Evolutionary conservation across 2,113 vertebrate species (phyloP).

Genomic region (Antigone vipio): DNA sequence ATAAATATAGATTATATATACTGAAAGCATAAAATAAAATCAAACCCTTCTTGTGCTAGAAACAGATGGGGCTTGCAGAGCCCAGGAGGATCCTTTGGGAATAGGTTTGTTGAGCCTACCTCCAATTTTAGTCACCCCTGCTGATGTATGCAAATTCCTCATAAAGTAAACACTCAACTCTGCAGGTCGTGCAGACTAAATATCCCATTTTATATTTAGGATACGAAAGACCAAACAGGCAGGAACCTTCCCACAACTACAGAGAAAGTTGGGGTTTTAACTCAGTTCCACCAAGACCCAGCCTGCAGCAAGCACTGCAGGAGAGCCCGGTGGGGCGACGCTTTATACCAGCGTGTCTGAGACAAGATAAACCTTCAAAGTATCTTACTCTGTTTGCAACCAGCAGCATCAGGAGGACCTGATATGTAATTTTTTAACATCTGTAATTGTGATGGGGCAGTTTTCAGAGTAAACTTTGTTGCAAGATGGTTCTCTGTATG

Average conservation of each 20-base stretch:
- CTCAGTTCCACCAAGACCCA: not conserved
- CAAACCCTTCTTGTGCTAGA: not conserved
- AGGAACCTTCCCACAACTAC: not conserved
- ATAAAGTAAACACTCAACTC: not conserved
- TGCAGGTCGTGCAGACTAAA: not conserved
- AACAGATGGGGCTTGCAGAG: not conserved
- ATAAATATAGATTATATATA: not conserved
- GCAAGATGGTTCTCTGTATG: not conserved
- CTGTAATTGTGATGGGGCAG: not conserved
- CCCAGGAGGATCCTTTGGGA: not conserved
- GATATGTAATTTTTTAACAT: not conserved
- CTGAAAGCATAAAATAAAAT: not conserved
- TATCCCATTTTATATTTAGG: not conserved
- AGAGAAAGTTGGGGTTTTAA: not conserved
- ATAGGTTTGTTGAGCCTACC: not conserved
- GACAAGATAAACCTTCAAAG: not conserved
- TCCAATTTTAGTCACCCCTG: not conserved
- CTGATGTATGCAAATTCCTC: not conserved
- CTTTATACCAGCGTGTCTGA: not conserved
- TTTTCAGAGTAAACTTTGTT: not conserved
- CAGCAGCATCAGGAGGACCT: not conserved
- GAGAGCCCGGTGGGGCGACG: fast-evolving
- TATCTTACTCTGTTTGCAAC: not conserved
- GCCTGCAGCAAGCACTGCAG: not conserved
- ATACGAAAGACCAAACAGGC: not conserved